Conservation (phyloP, 1,140 invertebrate genomes). For the Aphis gossypii region DNA sequence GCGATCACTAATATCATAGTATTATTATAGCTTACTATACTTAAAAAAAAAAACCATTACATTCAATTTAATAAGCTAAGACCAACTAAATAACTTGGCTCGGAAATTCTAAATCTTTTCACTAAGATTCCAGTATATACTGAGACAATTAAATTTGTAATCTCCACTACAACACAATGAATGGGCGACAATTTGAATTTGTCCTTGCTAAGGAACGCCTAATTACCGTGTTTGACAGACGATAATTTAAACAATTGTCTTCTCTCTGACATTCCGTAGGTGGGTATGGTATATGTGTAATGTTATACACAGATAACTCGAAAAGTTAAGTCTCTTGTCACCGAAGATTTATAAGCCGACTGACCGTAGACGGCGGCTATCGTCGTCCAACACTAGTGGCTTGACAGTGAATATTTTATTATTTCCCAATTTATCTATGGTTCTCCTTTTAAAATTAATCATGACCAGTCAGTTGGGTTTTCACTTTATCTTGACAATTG, state of each 20-base stretch:
- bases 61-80: not conserved
- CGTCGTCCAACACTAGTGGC: slow-evolving; percentile 17
- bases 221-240: slow-evolving; percentile 47
- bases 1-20: not conserved
- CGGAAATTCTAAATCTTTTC: not conserved
- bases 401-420: slow-evolving; percentile 38
- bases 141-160: slow-evolving; percentile 11
- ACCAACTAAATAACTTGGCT: not conserved
- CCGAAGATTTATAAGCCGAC: slow-evolving; percentile 38
- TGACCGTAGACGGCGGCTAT: not conserved
- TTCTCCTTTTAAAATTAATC: slow-evolving; percentile 14
- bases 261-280: not conserved
- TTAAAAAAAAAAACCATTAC: not conserved
- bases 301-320: not conserved
- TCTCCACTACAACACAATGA: not conserved
- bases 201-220: slow-evolving; percentile 22
- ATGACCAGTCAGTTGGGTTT: not conserved
- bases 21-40: not conserved
- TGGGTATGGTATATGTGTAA: not conserved
- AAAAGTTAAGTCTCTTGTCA: slow-evolving; percentile 11
- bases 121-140: not conserved
- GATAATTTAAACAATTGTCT: slow-evolving; percentile 52
- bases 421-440: slow-evolving; percentile 26
- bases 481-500: not conserved
- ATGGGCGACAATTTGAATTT: slow-evolving; percentile 35